These are phyloP conservation scores for Phyllostomus hastatus DNA, from an alignment of 2,113 vertebrate genomes.

Conservation along the genomic window DNA sequence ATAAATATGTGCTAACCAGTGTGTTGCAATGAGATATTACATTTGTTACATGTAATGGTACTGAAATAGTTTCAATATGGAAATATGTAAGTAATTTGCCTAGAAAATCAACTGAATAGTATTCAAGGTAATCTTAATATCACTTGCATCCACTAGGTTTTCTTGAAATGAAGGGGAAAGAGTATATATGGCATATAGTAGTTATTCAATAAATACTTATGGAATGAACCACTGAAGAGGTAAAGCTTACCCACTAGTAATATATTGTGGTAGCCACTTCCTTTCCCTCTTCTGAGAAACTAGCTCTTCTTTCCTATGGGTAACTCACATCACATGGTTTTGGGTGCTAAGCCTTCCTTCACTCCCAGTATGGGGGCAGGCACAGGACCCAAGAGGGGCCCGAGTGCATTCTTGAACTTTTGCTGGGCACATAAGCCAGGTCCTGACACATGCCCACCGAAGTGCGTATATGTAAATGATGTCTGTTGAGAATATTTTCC, in stretches of 20 bases:
- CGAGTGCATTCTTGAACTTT: not conserved
- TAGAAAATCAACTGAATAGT: not conserved
- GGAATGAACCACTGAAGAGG: not conserved
- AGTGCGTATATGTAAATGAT: not conserved
- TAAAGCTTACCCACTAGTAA: not conserved
- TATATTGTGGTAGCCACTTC: not conserved
- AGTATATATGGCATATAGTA: not conserved
- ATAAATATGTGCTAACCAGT: constrained; percentile 26
- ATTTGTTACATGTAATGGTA: not conserved
- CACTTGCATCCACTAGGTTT: not conserved
- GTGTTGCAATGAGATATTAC: not conserved
- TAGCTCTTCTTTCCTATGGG: not conserved
- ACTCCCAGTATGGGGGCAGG: not conserved
- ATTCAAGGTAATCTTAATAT: not conserved
- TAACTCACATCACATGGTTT: not conserved
- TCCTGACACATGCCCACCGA: not conserved
- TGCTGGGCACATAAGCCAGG: not conserved
- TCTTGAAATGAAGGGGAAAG: constrained; percentile 6
- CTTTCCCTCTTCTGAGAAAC: not conserved
- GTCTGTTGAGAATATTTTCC: not conserved
- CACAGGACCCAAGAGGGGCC: not conserved
- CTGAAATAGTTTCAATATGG: not conserved
- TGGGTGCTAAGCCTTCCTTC: not conserved
- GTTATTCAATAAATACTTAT: not conserved
- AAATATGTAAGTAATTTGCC: not conserved